A percentile compares a stretch with the other conserved stretches of the same genome.
These are phyloP conservation scores for Gymnoscopelus microlampas DNA, from an alignment of 2,797 vertebrate genomes.

Conservation along the genomic window DNA sequence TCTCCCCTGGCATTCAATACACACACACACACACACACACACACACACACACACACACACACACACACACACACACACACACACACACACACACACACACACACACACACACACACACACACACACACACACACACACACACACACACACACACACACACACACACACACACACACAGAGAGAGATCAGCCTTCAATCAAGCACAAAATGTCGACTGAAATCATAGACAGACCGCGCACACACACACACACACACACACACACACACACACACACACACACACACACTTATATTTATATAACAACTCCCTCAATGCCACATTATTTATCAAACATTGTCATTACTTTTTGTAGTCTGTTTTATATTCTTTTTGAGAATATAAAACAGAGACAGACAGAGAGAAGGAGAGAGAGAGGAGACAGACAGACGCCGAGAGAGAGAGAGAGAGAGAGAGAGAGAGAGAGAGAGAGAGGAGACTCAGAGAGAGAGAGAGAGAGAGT, in stretches of 20 bases:
- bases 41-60: background rate
- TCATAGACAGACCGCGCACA: no score
- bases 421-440: background rate
- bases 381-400: slow-evolving; percentile 1
- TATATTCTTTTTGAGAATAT: slow-evolving; percentile 18
- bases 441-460: slow-evolving; percentile 9
- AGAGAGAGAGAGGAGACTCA: background rate
- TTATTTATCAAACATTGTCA: slow-evolving; percentile 21
- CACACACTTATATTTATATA: slow-evolving; percentile 1
- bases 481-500: background rate
- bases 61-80: background rate
- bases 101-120: slow-evolving; percentile 2
- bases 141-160: background rate
- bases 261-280: background rate
- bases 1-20: background rate
- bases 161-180: background rate
- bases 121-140: background rate
- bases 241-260: background rate
- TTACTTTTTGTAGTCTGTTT: slow-evolving; percentile 1
- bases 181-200: background rate
- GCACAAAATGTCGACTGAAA: slow-evolving; percentile 1
- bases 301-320: slow-evolving; percentile 1
- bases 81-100: background rate
- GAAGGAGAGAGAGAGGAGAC: background rate
- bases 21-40: background rate